Evolutionary conservation across 2,113 vertebrate genomes (phyloP), one percentile per base, ranked within the genome.

Genomic region (Xiphophorus hellerii): DNA sequence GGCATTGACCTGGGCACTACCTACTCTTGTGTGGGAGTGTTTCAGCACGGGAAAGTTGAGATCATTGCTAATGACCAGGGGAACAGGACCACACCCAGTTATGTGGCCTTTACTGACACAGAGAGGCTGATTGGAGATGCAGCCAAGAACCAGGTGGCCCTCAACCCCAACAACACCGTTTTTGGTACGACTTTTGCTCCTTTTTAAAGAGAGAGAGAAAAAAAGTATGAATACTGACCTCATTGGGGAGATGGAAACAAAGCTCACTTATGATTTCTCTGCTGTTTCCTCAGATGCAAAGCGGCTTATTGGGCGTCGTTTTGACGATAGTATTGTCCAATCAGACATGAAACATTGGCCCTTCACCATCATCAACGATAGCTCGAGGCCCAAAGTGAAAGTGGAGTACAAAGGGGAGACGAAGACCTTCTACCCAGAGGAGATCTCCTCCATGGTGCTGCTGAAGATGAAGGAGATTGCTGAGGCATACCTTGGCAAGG

Each of bases 1-100:
- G 96, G 97, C 82, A 98, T 98, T 69, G 97, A 98, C 83, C 77
- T 98, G 73, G 97, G 97, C 77, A 98, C 97, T 84, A 98, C 97
- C 85, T 98, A 98, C 61, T 98, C 97, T 0, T 98, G 97, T 33
- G 97, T 98, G 8, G 97, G 96, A 0, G 97, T 98, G 0, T 98
- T 98, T 89, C 96, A 98, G 25, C 97, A 98, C 0, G 96, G 97
- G 25, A 98, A 98, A 91, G 97, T 98, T 76, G 97, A 98, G 62
- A 98, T 98, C 80, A 98, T 98, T 74, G 97, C 97, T 89, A 98
- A 98, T 0, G 97, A 99, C 75, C 94, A 94, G 80, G 94, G 94
- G 31, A 94, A 94, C 89, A 85, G 94, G 88, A 94, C 91, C 87
- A 94, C 93, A 2, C 93, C 93, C 81, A 94, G 94, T 67, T 94